Evolutionary conservation across 1,140 invertebrate species (phyloP).

Genomic region (Drosophila navojoa): DNA sequence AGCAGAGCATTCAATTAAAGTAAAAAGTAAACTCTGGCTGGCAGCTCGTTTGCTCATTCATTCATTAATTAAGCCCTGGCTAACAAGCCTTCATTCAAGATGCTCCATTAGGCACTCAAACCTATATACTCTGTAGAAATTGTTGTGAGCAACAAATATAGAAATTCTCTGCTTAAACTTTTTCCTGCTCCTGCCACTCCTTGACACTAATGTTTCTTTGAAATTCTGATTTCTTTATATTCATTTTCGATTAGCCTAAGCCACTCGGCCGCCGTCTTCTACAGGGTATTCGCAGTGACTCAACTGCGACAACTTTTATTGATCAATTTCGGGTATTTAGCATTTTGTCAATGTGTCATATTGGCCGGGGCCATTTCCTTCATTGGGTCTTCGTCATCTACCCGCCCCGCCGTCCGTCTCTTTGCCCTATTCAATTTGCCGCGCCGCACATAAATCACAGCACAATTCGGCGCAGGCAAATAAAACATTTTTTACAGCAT

Average conservation of each 20-base stretch:
- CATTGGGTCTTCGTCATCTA: constrained; percentile 24
- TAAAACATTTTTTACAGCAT: constrained; percentile 50
- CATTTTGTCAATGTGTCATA: constrained; percentile 68
- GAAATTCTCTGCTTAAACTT: too few species aligned
- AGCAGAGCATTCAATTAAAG: constrained; percentile 12
- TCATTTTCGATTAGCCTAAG: too few species aligned
- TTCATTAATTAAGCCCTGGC: constrained; percentile 61
- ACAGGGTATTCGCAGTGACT: constrained; percentile 21
- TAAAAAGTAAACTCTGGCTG: constrained; percentile 17
- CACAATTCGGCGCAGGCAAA: constrained; percentile 50
- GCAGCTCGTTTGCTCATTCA: constrained; percentile 36
- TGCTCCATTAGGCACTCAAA: too few species aligned
- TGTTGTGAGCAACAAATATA: not conserved
- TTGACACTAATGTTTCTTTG: too few species aligned
- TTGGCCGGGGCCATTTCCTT: constrained; percentile 19
- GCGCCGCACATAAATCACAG: constrained; percentile 61
- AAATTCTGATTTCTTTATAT: too few species aligned
- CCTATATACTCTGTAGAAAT: too few species aligned
- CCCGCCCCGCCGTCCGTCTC: not conserved
- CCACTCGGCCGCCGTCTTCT: not conserved
- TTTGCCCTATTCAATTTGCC: constrained; percentile 39
- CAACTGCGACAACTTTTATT: constrained; percentile 29
- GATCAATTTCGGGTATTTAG: constrained; percentile 63
- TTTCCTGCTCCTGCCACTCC: too few species aligned
- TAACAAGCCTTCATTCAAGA: constrained; percentile 30